Base-by-base conservation (phyloP, 2,888 invertebrate genomes). In the Craniophora ligustri region DNA sequence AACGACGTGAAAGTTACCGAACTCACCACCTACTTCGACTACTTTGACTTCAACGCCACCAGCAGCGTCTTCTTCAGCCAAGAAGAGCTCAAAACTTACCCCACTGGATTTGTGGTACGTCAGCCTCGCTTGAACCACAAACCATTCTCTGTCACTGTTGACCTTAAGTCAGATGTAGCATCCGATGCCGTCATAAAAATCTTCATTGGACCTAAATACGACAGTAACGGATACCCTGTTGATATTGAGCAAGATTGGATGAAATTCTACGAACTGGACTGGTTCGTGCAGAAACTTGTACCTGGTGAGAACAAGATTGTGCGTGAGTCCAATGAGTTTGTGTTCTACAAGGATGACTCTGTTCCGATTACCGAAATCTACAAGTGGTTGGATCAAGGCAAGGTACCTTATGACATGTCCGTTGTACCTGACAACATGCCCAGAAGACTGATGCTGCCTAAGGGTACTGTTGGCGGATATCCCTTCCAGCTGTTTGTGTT, bases 61-160 rank as follows among this genome's bases (percentile, higher is more conserved):
- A 95, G 95, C 77, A 94, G 91, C 67, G 85, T 88, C 5, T 84
- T 67, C 76, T 84, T 76, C 53, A 79, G 71, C 34, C 67, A 79
- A n/a, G 75, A 88, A 5, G 87, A 91, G 39, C 75, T 87, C n/a
- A 81, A 85, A 36, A 66, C 81, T 15, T 81, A 91, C 53, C 81
- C 87, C 3, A 78, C 93, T 36, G 67, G 70, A 6, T 94, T 95
- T 72, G 87, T 94, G 69, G 94, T 95, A 5, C 95, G 95, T 44
- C 96, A 96, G 81, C 92, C 95, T 63, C 95, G 97, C 71, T 89
- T 97, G 26, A 96, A 96, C 87, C 95, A 96, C 89, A 95, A 96
- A 61, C 93, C 94, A 2, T 97, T 96, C 93, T 91, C 89, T 47
- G 92, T 95, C 64, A 92, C 92, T 55, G 85, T 96, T 64, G 87